A percentile compares a stretch with the other conserved stretches of the same genome.
phyloP scores from a whole-genome alignment of 2,113 vertebrate genomes.

The Solea solea region DNA sequence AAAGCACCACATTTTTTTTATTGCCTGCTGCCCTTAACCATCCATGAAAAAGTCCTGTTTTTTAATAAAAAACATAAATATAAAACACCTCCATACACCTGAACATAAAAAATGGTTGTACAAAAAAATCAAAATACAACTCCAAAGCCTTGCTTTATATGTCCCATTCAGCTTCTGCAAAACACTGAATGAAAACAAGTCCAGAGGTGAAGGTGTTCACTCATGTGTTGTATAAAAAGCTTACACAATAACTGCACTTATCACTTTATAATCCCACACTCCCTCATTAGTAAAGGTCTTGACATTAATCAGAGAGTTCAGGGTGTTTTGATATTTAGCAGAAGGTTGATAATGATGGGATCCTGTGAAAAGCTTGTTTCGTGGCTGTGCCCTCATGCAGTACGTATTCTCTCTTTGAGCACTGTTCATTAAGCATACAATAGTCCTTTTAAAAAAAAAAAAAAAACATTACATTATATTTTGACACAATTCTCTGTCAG shows the following conservation, averaged over 20 bases:
- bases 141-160: conserved; percentile 33
- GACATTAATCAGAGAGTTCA: conserved; percentile 23
- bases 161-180: conserved; percentile 3
- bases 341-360: conserved; percentile 1
- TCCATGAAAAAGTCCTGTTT: too few species aligned
- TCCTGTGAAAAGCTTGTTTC: conserved; percentile 12
- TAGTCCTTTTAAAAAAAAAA: too few species aligned
- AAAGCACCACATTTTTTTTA: too few species aligned
- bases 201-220: not conserved
- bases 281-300: conserved; percentile 14
- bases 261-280: not conserved
- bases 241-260: conserved; percentile 17
- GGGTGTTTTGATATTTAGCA: conserved; percentile 5
- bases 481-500: not conserved
- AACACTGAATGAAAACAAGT: conserved; percentile 16
- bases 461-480: too few species aligned
- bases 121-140: conserved; percentile 10
- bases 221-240: not conserved
- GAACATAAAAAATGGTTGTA: too few species aligned
- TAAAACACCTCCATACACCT: too few species aligned
- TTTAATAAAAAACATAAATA: not conserved
- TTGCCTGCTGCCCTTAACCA: too few species aligned
- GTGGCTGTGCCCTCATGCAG: not conserved
- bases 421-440: not conserved
- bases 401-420: not conserved